Evolutionary conservation across 2,113 vertebrate species (phyloP), one percentile per base, ranked within the genome.

Genomic region (Prunella fulvescens): DNA sequence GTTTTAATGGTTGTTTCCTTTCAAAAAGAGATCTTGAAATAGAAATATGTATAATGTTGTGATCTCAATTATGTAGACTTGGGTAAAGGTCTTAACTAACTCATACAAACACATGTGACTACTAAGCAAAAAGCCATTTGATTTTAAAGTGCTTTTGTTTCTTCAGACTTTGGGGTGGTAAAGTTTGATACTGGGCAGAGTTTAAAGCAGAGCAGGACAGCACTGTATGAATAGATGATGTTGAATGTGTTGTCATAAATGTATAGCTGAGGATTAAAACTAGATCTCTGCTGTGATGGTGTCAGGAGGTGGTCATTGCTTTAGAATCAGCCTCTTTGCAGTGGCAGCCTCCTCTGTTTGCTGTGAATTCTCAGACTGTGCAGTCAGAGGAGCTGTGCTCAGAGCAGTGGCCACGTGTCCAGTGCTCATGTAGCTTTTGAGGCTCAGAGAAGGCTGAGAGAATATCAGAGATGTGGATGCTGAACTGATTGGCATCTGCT

Each of bases 231-330:
- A 20, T 42, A 33, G 24, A 19, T 45, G 35, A 8, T 22, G 29
- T 1, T 28, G 20, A 54, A 54, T 26, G 18, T 66, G 31, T 54
- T 44, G 40, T n/a, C 57, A 31, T 28, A 26, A 35, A 54, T 33
- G 5, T 47, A 10, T 5, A 64, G 50, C 6, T 0, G 0, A 48
- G 45, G 35, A 48, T 54, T n/a, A 37, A 37, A 56, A 45, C 15
- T 1, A 19, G 19, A 31, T 20, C 26, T 47, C 20, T 71, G 4
- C 31, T 44, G 47, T 73, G 53, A 33, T 28, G 71, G n/a, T n/a
- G 17, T 28, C 35, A 35, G 6, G 28, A 13, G 31, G 9, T 50
- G 47, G 23, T 31, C 77, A 20, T 4, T 42, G 29, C 47, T 60
- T 85, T 54, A 2, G 4, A 12, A 22, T 42, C 39, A 54, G 33